Evolutionary conservation across 2,888 invertebrate genomes (phyloP), one percentile per base, ranked within the genome.

Genomic region (Buathra laborator): DNA sequence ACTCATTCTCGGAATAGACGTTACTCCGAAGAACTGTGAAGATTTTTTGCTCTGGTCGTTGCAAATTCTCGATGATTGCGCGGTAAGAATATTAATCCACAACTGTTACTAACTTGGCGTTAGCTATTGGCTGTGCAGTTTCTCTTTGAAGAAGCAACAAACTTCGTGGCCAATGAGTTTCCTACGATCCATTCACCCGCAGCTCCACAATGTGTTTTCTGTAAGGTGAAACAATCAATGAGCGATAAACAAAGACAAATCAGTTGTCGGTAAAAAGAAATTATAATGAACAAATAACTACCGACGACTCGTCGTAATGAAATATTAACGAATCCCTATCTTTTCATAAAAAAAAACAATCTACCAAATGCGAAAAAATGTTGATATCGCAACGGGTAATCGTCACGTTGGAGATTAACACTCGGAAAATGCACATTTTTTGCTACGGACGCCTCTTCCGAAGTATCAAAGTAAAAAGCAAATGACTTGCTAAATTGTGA

Each of bases 1-100:
- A 68, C 37, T 44, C 79, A 83, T 83, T 83, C 37, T 71, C 12
- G 37, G 64, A 70, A 64, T 37, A 29, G 48, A 24, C 7, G 32
- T 62, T 75, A 70, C 79, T 62, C 70, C 74, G 56, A 75, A 64
- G 16, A 72, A 24, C 46, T 32, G 16, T 7, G 29, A 48, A 48
- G 14, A n/a, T 51, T 32, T 10, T 64, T n/a, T 4, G 5, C 32
- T 10, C n/a, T 5, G 16, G 32, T 14, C 1, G 43, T 29, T 29
- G n/a, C n/a, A 74, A 67, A 32, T 29, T 44, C 64, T 12, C 10
- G 24, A 24, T 37, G 7, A 16, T 64, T 14, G 19, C 19, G 48
- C 10, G 29, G 19, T 64, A 32, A 29, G 32, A 46, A 32, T 37
- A 2, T n/a, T 32, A 37, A 16, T 66, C 66, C 19, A 4, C 16